These are phyloP conservation scores for Trichopria drosophilae DNA, from an alignment of 2,888 invertebrate species.

Conservation along the genomic window DNA sequence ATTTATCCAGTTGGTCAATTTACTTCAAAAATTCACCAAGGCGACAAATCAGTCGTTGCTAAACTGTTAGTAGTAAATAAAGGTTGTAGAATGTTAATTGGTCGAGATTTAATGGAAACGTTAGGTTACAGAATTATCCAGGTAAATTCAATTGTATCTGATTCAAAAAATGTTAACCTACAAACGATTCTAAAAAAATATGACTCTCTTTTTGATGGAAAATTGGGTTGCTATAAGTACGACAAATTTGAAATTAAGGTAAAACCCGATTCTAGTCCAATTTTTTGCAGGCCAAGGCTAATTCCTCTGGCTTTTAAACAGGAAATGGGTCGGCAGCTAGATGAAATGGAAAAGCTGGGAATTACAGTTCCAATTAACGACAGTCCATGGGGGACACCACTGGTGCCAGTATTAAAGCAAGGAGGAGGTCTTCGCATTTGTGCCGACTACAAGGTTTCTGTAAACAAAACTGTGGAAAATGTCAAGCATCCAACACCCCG, in stretches of 20 bases:
- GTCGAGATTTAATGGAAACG: too few species aligned
- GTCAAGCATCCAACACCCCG: slow-evolving; percentile 40
- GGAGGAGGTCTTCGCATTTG: slow-evolving; percentile 31
- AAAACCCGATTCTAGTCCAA: slow-evolving; percentile 15
- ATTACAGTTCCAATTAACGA: slow-evolving; percentile 11
- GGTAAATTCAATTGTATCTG: too few species aligned
- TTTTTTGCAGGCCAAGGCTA: slow-evolving; percentile 24
- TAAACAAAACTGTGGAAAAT: slow-evolving; percentile 38
- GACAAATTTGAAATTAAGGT: slow-evolving; percentile 25
- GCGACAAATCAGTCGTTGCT: too few species aligned
- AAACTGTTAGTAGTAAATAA: too few species aligned
- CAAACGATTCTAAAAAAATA: too few species aligned
- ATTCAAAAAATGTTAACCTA: too few species aligned
- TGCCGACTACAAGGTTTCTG: slow-evolving; percentile 39
- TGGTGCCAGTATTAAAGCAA: slow-evolving; percentile 31
- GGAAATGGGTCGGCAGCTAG: slow-evolving; percentile 21
- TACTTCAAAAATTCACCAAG: too few species aligned
- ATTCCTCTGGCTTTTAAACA: slow-evolving; percentile 26
- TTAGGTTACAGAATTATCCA: too few species aligned
- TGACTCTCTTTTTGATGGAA: slow-evolving; percentile 18
- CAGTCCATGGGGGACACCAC: slow-evolving; percentile 32
- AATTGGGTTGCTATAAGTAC: slow-evolving; percentile 19
- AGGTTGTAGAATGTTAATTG: too few species aligned
- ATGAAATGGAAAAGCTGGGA: slow-evolving; percentile 14
- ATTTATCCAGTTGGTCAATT: too few species aligned